phyloP scores from a whole-genome alignment of 2,797 vertebrate genomes.

The Catostomus latipinnis region DNA sequence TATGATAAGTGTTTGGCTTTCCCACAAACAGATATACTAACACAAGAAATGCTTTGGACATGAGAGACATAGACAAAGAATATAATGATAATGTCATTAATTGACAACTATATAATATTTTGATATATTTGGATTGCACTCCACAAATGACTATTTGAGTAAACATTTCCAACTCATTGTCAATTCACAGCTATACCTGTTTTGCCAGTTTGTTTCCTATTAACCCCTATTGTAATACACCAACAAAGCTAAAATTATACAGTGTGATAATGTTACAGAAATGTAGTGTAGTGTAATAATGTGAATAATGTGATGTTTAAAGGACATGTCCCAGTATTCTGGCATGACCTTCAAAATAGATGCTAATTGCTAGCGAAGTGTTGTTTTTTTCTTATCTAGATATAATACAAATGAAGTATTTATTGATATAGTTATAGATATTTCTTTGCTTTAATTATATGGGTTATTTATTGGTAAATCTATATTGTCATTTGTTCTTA shows the following conservation, averaged over 20 bases:
- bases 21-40: no score
- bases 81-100: no score
- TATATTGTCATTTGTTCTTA: no score
- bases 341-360: background rate
- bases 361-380: background rate
- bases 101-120: no score
- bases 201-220: slow-evolving; percentile 26
- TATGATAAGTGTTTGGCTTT: background rate
- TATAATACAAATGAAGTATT: background rate
- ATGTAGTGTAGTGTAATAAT: background rate
- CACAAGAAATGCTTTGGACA: background rate
- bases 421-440: no score
- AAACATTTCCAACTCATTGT: background rate
- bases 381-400: no score
- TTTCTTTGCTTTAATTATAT: background rate
- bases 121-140: no score
- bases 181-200: slow-evolving; percentile 11
- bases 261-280: background rate
- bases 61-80: no score
- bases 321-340: background rate
- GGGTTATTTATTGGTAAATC: background rate
- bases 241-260: background rate
- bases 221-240: background rate
- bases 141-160: background rate
- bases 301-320: background rate